phyloP scores from a whole-genome alignment of 2,888 invertebrate genomes.

The Drosophila melanosoma region DNA sequence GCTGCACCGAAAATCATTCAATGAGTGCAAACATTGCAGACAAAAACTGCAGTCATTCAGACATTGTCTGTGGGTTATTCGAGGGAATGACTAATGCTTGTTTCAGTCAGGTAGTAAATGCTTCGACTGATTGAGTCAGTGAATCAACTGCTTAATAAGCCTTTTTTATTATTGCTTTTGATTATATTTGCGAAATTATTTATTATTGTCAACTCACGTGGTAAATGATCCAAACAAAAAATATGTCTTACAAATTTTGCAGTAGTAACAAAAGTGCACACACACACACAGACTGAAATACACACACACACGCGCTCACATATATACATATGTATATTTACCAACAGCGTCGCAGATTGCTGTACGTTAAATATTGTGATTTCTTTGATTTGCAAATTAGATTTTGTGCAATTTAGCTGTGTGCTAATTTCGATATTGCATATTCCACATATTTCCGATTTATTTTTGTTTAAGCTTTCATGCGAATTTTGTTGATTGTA shows the following conservation, averaged over 20 bases:
- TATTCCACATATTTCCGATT: conserved; percentile 35
- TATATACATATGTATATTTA: conserved; percentile 24
- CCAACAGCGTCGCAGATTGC: conserved; percentile 22
- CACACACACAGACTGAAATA: conserved; percentile 13
- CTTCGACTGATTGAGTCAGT: conserved; percentile 27
- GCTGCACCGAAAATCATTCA: conserved; percentile 41
- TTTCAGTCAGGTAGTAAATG: conserved; percentile 12
- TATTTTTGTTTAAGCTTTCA: conserved; percentile 15
- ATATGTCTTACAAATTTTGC: conserved; percentile 23
- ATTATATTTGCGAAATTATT: neutral
- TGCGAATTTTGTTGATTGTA: conserved; percentile 10
- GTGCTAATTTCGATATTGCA: conserved; percentile 9
- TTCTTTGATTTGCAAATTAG: neutral
- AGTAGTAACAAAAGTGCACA: conserved; percentile 44
- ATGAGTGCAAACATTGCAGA: conserved; percentile 39
- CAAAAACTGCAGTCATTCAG: conserved; percentile 5
- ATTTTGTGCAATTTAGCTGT: conserved; percentile 6
- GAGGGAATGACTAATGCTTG: conserved; percentile 40
- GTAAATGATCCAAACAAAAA: conserved; percentile 32
- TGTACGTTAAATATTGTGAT: neutral
- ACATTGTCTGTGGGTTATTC: neutral
- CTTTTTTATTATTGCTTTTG: neutral
- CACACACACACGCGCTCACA: conserved; percentile 13
- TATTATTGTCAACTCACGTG: conserved; percentile 30
- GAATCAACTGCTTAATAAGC: conserved; percentile 19